Conservation (phyloP, 2,113 vertebrate species). For the Oncorhynchus kisutch region DNA sequence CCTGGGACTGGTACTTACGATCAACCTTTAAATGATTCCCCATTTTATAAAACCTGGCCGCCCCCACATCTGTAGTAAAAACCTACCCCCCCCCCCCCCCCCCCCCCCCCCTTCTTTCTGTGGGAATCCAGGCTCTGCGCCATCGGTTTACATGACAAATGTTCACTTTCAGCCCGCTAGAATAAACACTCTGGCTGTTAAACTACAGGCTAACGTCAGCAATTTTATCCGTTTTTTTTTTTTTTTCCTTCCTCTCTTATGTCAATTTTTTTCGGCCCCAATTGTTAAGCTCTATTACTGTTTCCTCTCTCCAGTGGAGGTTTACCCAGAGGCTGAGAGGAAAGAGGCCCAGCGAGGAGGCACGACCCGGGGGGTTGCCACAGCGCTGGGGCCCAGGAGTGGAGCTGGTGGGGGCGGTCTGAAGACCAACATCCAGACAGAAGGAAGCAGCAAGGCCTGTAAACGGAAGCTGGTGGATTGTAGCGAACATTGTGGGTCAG, state of each 20-base stretch:
- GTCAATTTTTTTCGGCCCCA: conserved; percentile 33
- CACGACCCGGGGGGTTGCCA: conserved; percentile 43
- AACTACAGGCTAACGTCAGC: conserved; percentile 60
- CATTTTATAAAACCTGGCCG: conserved; percentile 65
- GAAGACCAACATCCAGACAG: conserved; percentile 59
- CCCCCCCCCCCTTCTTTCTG: conserved; percentile 42
- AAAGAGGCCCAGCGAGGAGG: neutral
- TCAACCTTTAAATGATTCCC: conserved; percentile 70
- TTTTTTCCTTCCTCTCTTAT: neutral
- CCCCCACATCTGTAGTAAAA: conserved; percentile 64
- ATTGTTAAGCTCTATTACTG: conserved; percentile 55
- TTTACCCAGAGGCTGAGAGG: conserved; percentile 50
- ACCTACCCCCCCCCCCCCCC: conserved; percentile 18
- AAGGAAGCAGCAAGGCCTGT: conserved; percentile 69
- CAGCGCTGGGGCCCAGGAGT: conserved; percentile 64
- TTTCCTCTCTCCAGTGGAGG: conserved; percentile 53
- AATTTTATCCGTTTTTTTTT: conserved; percentile 57
- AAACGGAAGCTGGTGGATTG: conserved; percentile 83
- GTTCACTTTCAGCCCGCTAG: conserved; percentile 58
- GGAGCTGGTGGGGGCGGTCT: conserved; percentile 61
- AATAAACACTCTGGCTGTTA: conserved; percentile 66
- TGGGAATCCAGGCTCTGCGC: conserved; percentile 59
- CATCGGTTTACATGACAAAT: conserved; percentile 69
- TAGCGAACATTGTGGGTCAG: conserved; percentile 65
- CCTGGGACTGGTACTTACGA: conserved; percentile 67